Percentiles rank a stretch among this genome's conserved stretches.
These are phyloP conservation scores for Halesus radiatus DNA, from an alignment of 1,140 invertebrate genomes.

Conservation along the genomic window DNA sequence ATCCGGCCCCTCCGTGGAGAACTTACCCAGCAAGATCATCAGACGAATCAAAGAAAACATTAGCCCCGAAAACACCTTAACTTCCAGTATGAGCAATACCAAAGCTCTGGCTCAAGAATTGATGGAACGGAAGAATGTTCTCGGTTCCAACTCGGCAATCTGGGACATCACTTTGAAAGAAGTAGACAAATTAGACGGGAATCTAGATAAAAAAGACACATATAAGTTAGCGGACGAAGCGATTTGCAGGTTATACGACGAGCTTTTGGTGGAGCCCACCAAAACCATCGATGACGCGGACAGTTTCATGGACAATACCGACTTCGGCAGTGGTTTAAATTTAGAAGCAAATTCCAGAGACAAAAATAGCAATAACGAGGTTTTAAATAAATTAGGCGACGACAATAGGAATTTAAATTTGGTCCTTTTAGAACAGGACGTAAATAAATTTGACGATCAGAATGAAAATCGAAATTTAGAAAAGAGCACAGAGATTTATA, in stretches of 20 bases:
- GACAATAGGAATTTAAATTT: slow-evolving; percentile 8
- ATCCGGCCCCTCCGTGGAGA: slow-evolving; percentile 63
- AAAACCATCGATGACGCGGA: background rate
- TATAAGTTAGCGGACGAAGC: slow-evolving; percentile 4
- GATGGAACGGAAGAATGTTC: slow-evolving; percentile 59
- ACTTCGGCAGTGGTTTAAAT: background rate
- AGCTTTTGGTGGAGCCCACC: background rate
- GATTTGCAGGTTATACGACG: slow-evolving; percentile 9
- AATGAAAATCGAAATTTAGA: slow-evolving; percentile 6
- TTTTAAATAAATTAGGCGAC: background rate
- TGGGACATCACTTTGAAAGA: slow-evolving; percentile 11
- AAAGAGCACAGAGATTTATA: background rate
- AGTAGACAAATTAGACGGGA: background rate
- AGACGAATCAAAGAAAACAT: slow-evolving; percentile 69
- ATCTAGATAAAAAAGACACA: background rate
- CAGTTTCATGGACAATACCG: background rate
- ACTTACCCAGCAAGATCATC: slow-evolving; percentile 66
- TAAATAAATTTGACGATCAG: background rate
- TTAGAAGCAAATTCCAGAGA: slow-evolving; percentile 4
- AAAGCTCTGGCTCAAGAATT: slow-evolving; percentile 63
- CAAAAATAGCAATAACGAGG: slow-evolving; percentile 21
- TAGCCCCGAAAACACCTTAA: slow-evolving; percentile 68
- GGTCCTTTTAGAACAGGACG: slow-evolving; percentile 3
- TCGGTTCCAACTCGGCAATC: slow-evolving; percentile 46
- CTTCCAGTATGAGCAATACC: slow-evolving; percentile 64